phyloP scores from a whole-genome alignment of 2,888 invertebrate species.

The Fragum sueziense region DNA sequence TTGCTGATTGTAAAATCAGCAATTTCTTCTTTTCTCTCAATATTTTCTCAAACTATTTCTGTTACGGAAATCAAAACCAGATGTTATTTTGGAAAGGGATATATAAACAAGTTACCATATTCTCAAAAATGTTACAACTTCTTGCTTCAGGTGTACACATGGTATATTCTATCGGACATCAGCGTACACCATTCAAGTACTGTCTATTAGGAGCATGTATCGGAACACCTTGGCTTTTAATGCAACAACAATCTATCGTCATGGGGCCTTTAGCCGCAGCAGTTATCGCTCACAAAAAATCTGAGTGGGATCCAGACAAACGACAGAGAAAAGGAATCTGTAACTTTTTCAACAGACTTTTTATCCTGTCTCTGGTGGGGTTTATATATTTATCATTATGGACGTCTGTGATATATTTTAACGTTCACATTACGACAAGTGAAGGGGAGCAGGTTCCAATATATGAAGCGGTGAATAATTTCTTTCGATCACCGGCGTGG shows the following conservation, averaged over 20 bases:
- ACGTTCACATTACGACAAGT: conserved; percentile 45
- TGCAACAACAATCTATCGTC: conserved; percentile 59
- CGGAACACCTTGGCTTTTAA: conserved; percentile 86
- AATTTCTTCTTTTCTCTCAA: background rate
- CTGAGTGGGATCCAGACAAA: conserved; percentile 86
- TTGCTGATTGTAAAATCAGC: background rate
- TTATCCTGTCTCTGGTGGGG: conserved; percentile 36
- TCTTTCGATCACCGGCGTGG: conserved; percentile 90
- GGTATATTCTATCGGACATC: conserved; percentile 94
- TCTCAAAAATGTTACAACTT: too few relatives aligned
- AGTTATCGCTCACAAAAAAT: conserved; percentile 85
- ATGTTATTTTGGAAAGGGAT: too few relatives aligned
- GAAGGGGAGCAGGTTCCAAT: conserved; percentile 62
- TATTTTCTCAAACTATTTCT: too few relatives aligned
- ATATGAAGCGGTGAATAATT: conserved; percentile 93
- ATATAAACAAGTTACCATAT: too few relatives aligned
- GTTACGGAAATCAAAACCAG: too few relatives aligned
- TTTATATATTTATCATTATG: conserved; percentile 48
- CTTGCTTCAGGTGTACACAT: conserved; percentile 93
- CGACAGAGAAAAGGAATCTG: conserved; percentile 34
- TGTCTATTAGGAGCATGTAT: conserved; percentile 89
- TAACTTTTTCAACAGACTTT: conserved; percentile 41
- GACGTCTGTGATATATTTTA: conserved; percentile 42
- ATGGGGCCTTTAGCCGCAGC: conserved; percentile 67
- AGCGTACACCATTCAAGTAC: conserved; percentile 89